phyloP scores from a whole-genome alignment of 2,797 vertebrate genomes.

The Emys orbicularis region DNA sequence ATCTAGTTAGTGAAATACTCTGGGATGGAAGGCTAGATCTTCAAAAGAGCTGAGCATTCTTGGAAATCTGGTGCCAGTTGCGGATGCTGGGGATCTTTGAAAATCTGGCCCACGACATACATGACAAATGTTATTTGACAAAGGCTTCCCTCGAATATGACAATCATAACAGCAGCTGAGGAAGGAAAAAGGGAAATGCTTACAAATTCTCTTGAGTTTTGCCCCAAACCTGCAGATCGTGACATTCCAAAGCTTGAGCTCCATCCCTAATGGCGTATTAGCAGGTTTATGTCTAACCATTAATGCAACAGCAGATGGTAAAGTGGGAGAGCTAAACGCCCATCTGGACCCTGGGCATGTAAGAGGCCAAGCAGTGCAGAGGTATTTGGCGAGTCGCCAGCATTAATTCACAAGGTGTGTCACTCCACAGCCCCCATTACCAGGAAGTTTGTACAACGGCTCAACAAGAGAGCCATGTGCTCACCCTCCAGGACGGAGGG shows the following conservation, averaged over 20 bases:
- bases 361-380: rapidly evolving
- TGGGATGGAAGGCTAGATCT: not conserved
- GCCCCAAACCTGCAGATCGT: not conserved
- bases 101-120: rapidly evolving
- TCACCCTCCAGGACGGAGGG: not conserved
- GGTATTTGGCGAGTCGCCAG: not conserved
- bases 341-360: not conserved
- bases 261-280: not conserved
- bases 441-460: not conserved
- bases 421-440: not conserved
- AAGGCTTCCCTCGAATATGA: not conserved
- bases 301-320: not conserved
- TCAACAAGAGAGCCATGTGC: not conserved
- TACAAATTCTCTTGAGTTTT: not conserved
- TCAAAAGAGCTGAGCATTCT: not conserved
- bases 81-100: not conserved
- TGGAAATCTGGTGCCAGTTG: not conserved
- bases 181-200: not conserved
- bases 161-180: not conserved
- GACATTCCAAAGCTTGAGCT: not conserved
- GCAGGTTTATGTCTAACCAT: not conserved
- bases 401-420: not conserved
- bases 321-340: not conserved
- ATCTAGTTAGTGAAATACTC: not conserved
- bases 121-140: not conserved